Evolutionary conservation across 2,888 invertebrate species (phyloP), one percentile per base, ranked within the genome.

Genomic region (Luperina nickerlii): DNA sequence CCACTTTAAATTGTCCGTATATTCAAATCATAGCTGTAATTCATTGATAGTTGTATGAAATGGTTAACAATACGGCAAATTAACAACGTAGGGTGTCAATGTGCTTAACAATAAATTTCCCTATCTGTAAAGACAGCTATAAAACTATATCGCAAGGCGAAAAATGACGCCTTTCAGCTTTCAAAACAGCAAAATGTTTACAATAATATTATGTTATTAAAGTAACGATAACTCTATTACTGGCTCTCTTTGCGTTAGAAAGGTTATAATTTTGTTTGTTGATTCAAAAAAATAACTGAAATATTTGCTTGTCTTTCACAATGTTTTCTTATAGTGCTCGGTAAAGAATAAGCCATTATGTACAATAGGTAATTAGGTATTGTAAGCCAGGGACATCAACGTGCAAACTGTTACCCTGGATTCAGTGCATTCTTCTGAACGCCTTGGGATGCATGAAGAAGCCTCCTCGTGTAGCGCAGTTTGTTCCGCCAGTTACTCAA

Each of bases 211-310:
- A 76, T 70, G 60, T 74, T 67, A 78, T 65, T 69, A 79, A 48
- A 71, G 27, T 72, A 76, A 67, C 63, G 20, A 82, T 79, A 86
- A 75, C 15, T 78, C 66, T 75, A 72, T 77, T 71, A 69, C 51
- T 76, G 27, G n/a, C 20, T 66, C 72, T 32, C 72, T 83, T 81
- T 76, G 76, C 70, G 45, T 73, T 79, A 71, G 73, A 81, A 79
- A 81, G 60, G 76, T 70, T 74, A 68, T 88, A 54, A 88, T 83
- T 83, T 73, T 48, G 63, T 73, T 78, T 66, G 67, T 42, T 73
- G 72, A 78, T 81, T 83, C 74, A 84, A 78, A 82, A 75, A 71
- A 67, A 45, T 76, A 32, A 71, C 69, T 74, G 48, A 81, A 81
- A 77, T 76, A 67, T 62, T 79, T 75, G 24, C 3, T 57, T 60